Conservation (phyloP, 2,113 vertebrate genomes). For the Ciconia stormi region DNA sequence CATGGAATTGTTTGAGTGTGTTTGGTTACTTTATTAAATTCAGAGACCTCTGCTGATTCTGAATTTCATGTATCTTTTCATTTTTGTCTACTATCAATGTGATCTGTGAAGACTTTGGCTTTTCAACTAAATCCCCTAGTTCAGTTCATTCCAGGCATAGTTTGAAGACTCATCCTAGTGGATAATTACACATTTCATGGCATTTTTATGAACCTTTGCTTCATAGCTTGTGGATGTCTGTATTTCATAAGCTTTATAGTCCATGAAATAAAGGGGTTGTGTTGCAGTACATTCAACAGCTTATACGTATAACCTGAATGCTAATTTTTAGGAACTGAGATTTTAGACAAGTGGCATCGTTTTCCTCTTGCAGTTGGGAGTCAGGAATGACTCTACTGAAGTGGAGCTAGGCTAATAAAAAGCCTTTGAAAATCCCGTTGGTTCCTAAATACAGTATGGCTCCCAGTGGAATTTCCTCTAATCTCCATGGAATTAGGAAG, state of each 20-base stretch:
- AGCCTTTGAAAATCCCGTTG: not conserved
- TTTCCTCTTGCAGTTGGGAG: not conserved
- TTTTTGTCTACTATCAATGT: slow-evolving; percentile 60
- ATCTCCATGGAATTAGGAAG: not conserved
- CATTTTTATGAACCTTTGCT: slow-evolving; percentile 74
- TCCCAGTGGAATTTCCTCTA: not conserved
- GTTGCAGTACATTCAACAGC: slow-evolving; percentile 63
- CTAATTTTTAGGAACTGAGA: slow-evolving; percentile 59
- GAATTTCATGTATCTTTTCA: slow-evolving; percentile 30
- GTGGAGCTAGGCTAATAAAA: not conserved
- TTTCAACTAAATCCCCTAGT: slow-evolving; percentile 41
- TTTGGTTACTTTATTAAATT: slow-evolving; percentile 52
- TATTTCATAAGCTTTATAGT: slow-evolving; percentile 75
- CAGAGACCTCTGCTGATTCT: slow-evolving; percentile 49
- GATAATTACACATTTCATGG: slow-evolving; percentile 76
- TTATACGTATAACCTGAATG: slow-evolving; percentile 63
- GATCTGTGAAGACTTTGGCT: slow-evolving; percentile 49
- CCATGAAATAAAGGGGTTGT: slow-evolving; percentile 75
- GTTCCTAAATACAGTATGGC: not conserved
- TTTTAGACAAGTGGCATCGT: slow-evolving; percentile 18
- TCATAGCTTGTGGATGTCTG: slow-evolving; percentile 73
- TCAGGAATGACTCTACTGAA: not conserved
- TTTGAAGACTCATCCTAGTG: slow-evolving; percentile 67
- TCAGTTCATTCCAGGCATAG: slow-evolving; percentile 58
- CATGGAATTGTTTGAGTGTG: slow-evolving; percentile 28